phyloP scores from a whole-genome alignment of 2,797 vertebrate species.

The Geotrypetes seraphini region DNA sequence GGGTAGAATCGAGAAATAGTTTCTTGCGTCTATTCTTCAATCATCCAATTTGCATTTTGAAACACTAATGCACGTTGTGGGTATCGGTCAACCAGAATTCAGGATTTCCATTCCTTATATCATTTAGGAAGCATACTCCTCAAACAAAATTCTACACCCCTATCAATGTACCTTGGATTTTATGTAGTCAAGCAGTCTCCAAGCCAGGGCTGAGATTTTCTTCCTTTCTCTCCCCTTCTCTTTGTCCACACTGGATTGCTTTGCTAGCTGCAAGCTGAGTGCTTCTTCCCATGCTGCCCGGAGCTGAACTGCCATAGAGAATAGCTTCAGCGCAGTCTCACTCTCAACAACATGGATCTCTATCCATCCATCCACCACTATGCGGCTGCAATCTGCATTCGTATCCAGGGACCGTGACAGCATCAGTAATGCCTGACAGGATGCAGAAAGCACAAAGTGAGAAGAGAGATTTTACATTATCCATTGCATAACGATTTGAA shows the following conservation, averaged over 20 bases:
- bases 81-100: too few relatives aligned
- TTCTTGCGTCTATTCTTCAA: too few relatives aligned
- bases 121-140: too few relatives aligned
- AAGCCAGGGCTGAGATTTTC: conserved; percentile 47
- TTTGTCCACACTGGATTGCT: neutral
- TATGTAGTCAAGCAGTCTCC: conserved; percentile 63
- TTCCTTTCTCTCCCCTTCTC: conserved; percentile 3
- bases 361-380: conserved; percentile 82
- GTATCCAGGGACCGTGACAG: conserved; percentile 74
- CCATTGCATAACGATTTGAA: too few relatives aligned
- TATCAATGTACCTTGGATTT: conserved; percentile 68
- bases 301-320: conserved; percentile 27
- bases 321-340: conserved; percentile 12
- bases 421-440: conserved; percentile 65
- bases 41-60: too few relatives aligned
- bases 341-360: conserved; percentile 55
- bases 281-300: conserved; percentile 61
- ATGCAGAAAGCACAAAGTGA: accelerated
- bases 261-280: conserved; percentile 55
- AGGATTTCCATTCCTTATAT: too few relatives aligned
- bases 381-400: conserved; percentile 66
- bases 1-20: too few relatives aligned
- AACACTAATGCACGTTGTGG: too few relatives aligned
- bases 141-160: too few relatives aligned
- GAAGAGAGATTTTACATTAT: too few relatives aligned